Percentiles rank a stretch among this genome's conserved stretches.
phyloP scores from a whole-genome alignment of 23 tunicate genomes.

The Clavelina lepadiformis region DNA sequence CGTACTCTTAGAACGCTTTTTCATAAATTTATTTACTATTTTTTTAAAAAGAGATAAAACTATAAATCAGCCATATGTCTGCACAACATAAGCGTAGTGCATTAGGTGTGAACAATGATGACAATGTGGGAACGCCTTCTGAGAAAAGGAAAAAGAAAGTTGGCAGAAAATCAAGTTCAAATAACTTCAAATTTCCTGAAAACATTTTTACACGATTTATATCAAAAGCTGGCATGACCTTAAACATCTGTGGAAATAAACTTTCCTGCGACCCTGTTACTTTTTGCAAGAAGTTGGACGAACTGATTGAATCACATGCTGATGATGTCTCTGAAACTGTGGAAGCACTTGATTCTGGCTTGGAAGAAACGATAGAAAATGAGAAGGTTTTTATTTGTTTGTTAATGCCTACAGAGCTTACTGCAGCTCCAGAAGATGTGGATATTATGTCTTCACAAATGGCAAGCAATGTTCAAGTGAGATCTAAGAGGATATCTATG shows the following conservation, averaged over 20 bases:
- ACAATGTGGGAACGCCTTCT: too few species aligned
- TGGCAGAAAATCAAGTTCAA: too few species aligned
- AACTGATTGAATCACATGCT: not conserved
- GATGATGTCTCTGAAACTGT: conserved; percentile 15
- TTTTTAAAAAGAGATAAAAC: too few species aligned
- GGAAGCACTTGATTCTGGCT: not conserved
- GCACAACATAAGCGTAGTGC: too few species aligned
- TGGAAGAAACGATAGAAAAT: conserved; percentile 33
- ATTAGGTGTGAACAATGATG: too few species aligned
- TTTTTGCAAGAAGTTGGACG: conserved; percentile 12
- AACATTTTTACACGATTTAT: conserved; percentile 13
- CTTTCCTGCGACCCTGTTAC: not conserved
- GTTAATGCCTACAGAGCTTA: conserved; percentile 31
- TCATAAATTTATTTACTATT: too few species aligned
- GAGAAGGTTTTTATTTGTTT: conserved; percentile 33
- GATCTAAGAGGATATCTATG: not conserved
- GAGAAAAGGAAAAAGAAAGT: too few species aligned
- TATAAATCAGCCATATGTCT: too few species aligned
- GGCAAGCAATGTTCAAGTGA: conserved; percentile 12
- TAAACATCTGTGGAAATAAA: conserved; percentile 10
- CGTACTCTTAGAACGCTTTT: too few species aligned
- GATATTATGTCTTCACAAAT: conserved; percentile 28
- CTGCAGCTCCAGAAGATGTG: conserved; percentile 7
- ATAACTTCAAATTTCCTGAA: too few species aligned
- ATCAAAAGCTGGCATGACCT: conserved; percentile 12